Evolutionary conservation across 1,140 invertebrate species (phyloP).

Genomic region (Cherax destructor): DNA sequence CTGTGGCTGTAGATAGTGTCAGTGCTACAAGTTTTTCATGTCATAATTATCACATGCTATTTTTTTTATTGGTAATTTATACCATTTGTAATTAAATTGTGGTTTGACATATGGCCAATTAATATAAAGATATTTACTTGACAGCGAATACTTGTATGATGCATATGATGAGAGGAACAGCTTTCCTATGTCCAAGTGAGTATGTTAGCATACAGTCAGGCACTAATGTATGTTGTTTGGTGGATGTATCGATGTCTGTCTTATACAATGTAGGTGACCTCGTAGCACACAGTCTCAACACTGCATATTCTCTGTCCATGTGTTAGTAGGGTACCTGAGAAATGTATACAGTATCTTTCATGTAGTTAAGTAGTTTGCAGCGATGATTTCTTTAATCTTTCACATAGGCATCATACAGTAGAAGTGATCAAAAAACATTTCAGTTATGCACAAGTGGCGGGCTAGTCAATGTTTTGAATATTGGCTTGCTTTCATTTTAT

Average conservation of each 20-base stretch:
- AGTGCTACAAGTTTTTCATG: neutral
- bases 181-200: slow-evolving; percentile 94
- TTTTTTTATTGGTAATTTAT: neutral
- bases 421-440: neutral
- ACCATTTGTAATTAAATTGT: neutral
- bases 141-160: slow-evolving; percentile 66
- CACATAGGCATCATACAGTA: slow-evolving; percentile 35
- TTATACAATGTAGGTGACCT: slow-evolving; percentile 37
- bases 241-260: slow-evolving; percentile 38
- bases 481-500: too few relatives aligned
- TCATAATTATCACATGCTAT: neutral
- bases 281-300: slow-evolving; percentile 44
- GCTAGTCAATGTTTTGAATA: neutral
- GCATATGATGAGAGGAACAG: slow-evolving; percentile 88
- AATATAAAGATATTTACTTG: slow-evolving; percentile 62
- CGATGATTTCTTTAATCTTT: neutral
- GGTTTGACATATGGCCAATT: slow-evolving; percentile 48
- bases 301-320: slow-evolving; percentile 25
- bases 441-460: neutral
- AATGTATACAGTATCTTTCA: slow-evolving; percentile 7
- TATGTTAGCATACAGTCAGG: slow-evolving; percentile 73
- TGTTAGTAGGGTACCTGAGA: slow-evolving; percentile 1
- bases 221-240: slow-evolving; percentile 55
- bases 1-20: neutral
- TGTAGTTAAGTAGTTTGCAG: slow-evolving; percentile 26